phyloP scores from a whole-genome alignment of 2,797 vertebrate genomes.

The Phyllotis vaccarum region DNA sequence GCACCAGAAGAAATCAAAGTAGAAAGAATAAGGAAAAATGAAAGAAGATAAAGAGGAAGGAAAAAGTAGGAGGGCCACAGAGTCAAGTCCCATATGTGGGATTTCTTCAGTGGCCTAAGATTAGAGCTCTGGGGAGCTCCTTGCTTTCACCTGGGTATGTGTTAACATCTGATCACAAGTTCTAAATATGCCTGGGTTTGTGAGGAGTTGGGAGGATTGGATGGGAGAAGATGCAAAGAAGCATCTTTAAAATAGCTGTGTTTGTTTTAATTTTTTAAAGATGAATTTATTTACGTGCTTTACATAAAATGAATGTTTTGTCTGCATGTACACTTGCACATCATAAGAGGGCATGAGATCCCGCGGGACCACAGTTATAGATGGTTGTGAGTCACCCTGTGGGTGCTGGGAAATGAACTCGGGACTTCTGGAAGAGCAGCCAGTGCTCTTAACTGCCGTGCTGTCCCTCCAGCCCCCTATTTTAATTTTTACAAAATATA shows the following conservation, averaged over 20 bases:
- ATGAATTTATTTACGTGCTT: background rate
- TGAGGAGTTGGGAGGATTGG: background rate
- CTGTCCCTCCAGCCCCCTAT: background rate
- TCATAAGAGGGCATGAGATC: background rate
- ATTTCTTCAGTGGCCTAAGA: background rate
- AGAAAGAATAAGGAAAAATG: background rate
- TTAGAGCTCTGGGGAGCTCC: background rate
- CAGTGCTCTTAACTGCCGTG: background rate
- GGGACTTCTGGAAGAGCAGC: background rate
- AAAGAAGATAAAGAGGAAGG: background rate
- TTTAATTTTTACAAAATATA: background rate
- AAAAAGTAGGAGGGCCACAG: background rate
- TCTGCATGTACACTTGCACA: background rate
- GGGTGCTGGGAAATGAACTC: background rate
- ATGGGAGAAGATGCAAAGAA: background rate
- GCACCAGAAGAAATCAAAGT: background rate
- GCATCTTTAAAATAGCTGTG: no score
- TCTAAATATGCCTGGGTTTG: background rate
- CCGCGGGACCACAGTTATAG: background rate
- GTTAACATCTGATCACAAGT: background rate
- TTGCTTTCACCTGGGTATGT: background rate
- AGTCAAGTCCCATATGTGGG: background rate
- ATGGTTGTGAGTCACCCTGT: background rate
- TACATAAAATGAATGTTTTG: background rate
- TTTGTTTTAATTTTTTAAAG: background rate